Evolutionary conservation across 1,140 invertebrate genomes (phyloP), one percentile per base, ranked within the genome.

Genomic region (Drosophila jambulina): DNA sequence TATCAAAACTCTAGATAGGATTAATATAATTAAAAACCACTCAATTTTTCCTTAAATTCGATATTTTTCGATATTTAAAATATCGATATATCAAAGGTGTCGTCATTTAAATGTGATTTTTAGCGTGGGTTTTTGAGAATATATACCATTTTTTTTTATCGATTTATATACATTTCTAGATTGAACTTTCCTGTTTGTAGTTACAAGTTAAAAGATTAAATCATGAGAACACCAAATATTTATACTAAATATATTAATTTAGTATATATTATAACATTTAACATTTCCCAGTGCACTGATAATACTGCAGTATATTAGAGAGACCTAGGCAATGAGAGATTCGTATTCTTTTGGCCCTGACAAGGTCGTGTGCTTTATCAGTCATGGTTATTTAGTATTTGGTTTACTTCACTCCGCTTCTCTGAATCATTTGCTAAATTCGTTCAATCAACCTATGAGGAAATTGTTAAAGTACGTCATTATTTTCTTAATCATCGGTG

Each of bases 281-380:
- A 36, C 38, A 25, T 32, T 32, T 45, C 27, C 9, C 19, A 10
- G 61, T 70, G 67, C 36, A 56, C 9, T 57, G 57, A 78, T 76
- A 57, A 76, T 21, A 58, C 17, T 56, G 48, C 56, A 57, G 17
- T 43, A 32, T n/a, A 17, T 25, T 25, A 23, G 38, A 32, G 46
- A 42, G n/a, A 51, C 38, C 59, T 32, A 64, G 13, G 27, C 46
- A 54, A 54, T 38, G 34, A 38, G 29, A 36, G n/a, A 13, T 12
- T 23, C n/a, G n/a, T 19, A 57, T 48, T 57, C 17, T 13, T 12
- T 62, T 60, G 78, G 82, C 64, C 83, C 75, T 86, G 53, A 51
- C 80, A 87, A 87, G 84, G 84, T 87, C 83, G 84, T 13, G 21
- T 63, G 17, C 23, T 46, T 71, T 85, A 84, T 84, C 83, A 86